Base-by-base conservation (phyloP, 1,140 invertebrate genomes). In the Patella vulgata region DNA sequence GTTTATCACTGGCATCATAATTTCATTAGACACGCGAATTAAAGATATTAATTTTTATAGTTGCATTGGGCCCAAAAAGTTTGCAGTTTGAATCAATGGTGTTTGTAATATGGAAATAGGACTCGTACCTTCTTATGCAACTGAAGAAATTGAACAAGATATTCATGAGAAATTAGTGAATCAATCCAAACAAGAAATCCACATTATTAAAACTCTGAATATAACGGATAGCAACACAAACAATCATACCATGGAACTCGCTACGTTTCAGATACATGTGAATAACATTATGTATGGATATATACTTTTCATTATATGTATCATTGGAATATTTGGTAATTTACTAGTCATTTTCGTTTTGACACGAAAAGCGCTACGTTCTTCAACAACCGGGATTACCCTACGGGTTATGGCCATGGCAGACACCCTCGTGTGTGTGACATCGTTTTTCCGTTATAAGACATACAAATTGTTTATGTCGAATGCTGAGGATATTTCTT, bases 391-490 rank as follows among this genome's bases (percentile, higher is more conserved):
- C 5, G 62, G 68, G 9, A 33, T 70, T 0, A 63, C 70, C 43
- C 63, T 73, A 3, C 53, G 68, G 3, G 56, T 44, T 5, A 44
- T 73, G 33, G 65, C 71, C 11, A 19, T 63, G 4, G 66, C 63
- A 8, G 71, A 73, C 12, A 52, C 55, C 21, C 60, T 54, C 30
- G 71, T 73, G 14, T 62, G 70, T 2, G 28, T 70, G n/a, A 67
- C 68, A 9, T 64, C 71, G 2, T 53, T 73, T 19, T 73, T 73
- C 40, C 63, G 68, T 28, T 70, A 73, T 55, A 67, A 66, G 46
- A 70, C 63, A 11, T 73, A 70, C 40, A 70, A 70, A 42, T 21
- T 73, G 19, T 64, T 70, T 30, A 36, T 73, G 21, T 31, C 52
- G 25, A 66, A 70, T 12, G 44, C 33, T 17, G 40, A 58, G 14